phyloP scores from a whole-genome alignment of 2,888 invertebrate species.

The Erpobdella octoculata region DNA sequence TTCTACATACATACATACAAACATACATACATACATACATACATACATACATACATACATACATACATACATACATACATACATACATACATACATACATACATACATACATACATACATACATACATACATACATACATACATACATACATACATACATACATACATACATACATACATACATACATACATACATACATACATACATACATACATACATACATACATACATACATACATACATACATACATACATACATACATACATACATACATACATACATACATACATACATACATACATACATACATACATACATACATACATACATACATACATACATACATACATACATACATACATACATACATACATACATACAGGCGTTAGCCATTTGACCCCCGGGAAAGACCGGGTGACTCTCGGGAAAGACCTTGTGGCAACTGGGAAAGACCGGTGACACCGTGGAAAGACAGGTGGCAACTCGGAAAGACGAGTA shows the following conservation, averaged over 20 bases:
- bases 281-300: conserved; percentile 18
- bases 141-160: not conserved
- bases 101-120: no score
- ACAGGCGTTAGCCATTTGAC: no score
- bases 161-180: conserved; percentile 1
- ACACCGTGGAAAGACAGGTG: no score
- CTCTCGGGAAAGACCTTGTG: no score
- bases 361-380: not conserved
- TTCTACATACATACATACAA: no score
- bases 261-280: conserved; percentile 18
- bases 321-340: conserved; percentile 23
- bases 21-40: not conserved
- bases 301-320: conserved; percentile 20
- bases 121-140: not conserved
- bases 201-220: conserved; percentile 1
- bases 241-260: not conserved
- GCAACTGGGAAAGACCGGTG: no score
- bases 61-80: conserved; percentile 1
- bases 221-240: not conserved
- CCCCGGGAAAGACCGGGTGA: no score
- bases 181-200: conserved; percentile 1
- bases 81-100: conserved; percentile 1
- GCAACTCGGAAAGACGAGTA: no score
- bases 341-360: conserved; percentile 20
- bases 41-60: conserved; percentile 1